A percentile compares a stretch with the other conserved stretches of the same genome.
Conservation (phyloP, 2,888 invertebrate genomes). For the Mylabris sibirica region DNA sequence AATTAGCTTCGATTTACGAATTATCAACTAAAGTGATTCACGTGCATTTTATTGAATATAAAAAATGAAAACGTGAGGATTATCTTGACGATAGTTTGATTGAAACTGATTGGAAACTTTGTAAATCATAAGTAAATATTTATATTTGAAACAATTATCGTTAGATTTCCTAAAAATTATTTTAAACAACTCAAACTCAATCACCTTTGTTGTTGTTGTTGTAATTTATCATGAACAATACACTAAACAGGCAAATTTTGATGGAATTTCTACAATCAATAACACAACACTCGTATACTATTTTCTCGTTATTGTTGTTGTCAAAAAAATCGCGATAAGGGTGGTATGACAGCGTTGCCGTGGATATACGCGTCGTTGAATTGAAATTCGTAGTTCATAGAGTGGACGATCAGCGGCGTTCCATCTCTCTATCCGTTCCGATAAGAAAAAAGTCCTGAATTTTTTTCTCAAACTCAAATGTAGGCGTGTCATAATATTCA, state of each 20-base stretch:
- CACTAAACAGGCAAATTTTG: not conserved
- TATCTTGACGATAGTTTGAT: not conserved
- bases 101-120: not conserved
- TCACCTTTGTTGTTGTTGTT: not conserved
- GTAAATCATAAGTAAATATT: slow-evolving; percentile 4
- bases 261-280: not conserved
- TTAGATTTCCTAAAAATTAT: not conserved
- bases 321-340: not conserved
- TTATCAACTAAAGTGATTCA: not conserved
- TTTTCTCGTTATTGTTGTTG: too few relatives aligned
- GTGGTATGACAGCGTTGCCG: not conserved
- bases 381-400: slow-evolving; percentile 44
- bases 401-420: slow-evolving; percentile 43
- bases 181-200: not conserved
- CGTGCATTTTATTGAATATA: not conserved
- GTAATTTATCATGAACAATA: not conserved
- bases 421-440: not conserved
- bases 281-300: not conserved
- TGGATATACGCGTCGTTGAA: slow-evolving; percentile 39
- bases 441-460: not conserved
- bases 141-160: not conserved
- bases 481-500: not conserved
- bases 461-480: not conserved
- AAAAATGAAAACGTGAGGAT: not conserved
- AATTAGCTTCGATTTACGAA: too few relatives aligned